Base-by-base conservation (phyloP, 2,797 vertebrate species). In the Catostomus latipinnis region DNA sequence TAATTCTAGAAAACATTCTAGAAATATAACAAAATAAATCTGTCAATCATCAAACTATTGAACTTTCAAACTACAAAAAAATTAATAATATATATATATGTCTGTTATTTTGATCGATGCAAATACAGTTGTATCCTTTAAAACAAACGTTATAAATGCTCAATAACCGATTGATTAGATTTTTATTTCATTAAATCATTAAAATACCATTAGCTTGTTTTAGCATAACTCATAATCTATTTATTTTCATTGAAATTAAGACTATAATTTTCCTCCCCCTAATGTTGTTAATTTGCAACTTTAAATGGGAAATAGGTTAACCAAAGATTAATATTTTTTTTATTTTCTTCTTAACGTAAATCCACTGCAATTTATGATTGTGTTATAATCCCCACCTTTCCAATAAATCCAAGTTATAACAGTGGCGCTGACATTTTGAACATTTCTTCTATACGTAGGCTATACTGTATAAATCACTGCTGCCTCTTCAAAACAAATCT, bases 401-500 rank as follows among this genome's bases (percentile, higher is more conserved):
- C 22, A 22, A 22, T 22, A 22, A 22, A 22, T 22, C 22, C 2
- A 22, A 22, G 22, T 22, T 50, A 45, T 57, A 57, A 6, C 8
- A 16, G 5, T 56, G 52, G 1, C 50, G 2, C n/a, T 16, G 16
- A 10, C 16, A 66, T 66, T 57, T 71, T 34, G 22, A 22, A 22
- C 22, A 14, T 46, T 6, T 7, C 13, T 46, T 60, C 12, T 56
- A 18, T 62, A 6, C 9, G 12, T 18, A 18, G 16, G 16, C 16
- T 18, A 7, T n/a, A 3, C 12, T 6, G 13, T 34, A 70, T 18
- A 70, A 43, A 53, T 60, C 56, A 18, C 57, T 56, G 14, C 71
- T 45, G 43, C 45, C 56, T 74, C 57, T 57, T 46, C 18, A 49
- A 18, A n/a, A 71, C 10, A 34, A 14, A 58, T 46, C 61, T 76